Base-by-base conservation (phyloP, 1,140 invertebrate species). In the Apis florea region DNA sequence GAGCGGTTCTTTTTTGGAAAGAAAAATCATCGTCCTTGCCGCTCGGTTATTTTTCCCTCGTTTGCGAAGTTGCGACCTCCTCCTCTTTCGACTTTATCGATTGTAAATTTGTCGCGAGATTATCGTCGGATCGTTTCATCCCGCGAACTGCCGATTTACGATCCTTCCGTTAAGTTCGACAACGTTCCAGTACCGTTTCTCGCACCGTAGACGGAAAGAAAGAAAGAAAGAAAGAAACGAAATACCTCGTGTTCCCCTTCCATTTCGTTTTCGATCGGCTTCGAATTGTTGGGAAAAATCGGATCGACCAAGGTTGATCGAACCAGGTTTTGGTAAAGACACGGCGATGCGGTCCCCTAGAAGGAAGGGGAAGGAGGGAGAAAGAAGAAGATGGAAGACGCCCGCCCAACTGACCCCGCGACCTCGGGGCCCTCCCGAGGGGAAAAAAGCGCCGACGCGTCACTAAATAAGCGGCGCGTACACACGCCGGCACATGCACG, bases 361-460 rank as follows among this genome's bases (percentile, higher is more conserved):
- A 40, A 40, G 31, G 31, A 2, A 4, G 2, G 31, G 72, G 53
- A n/a, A n/a, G n/a, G n/a, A n/a, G 75, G 61, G 78, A 69, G 61
- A 81, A 63, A 68, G 59, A 83, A 77, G 78, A 71, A 85, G 80
- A 79, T 72, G 77, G 31, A 64, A 64, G 86, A 82, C 86, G 72
- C 82, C 74, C 85, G 88, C 83, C 83, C 76, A 86, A 86, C 70
- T 85, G 86, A 90, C 83, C 88, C 78, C n/a, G 24, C 84, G 83
- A 89, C 88, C 86, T 78, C 64, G 56, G 53, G 63, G 54, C 61
- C 68, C 71, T 54, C 66, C 0, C 4, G 31, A 31, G 77, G 71
- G 72, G 78, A 82, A 82, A 87, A 89, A 86, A 86, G 78, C 79
- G 84, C 88, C 89, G 89, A 89, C 88, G 82, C 75, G 80, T 67